Evolutionary conservation across 1,140 invertebrate genomes (phyloP).

Genomic region (Ericerus pela): DNA sequence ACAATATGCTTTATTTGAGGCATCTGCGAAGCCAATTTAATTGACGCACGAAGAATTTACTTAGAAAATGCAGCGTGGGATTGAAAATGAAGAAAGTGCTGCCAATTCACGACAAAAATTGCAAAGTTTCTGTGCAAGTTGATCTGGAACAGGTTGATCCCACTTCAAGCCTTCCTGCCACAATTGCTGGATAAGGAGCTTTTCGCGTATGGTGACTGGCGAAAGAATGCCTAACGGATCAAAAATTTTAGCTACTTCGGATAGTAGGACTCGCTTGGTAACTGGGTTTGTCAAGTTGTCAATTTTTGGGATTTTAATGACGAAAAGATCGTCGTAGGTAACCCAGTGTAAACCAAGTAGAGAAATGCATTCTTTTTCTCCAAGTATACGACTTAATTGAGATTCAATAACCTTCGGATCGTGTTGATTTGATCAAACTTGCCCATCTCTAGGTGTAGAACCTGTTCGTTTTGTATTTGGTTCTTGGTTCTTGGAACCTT

Average conservation of each 20-base stretch:
- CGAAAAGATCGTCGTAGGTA: conserved; percentile 15
- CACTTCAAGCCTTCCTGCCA: conserved; percentile 27
- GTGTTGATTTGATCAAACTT: too few relatives aligned
- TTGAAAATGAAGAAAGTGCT: conserved; percentile 19
- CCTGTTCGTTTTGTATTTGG: too few relatives aligned
- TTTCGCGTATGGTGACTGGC: conserved; percentile 26
- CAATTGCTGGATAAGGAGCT: conserved; percentile 31
- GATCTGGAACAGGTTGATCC: conserved; percentile 28
- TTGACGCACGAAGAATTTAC: conserved; percentile 14
- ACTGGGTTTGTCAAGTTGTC: background rate
- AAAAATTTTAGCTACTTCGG: conserved; percentile 27
- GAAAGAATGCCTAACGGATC: conserved; percentile 32
- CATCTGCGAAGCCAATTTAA: conserved; percentile 24
- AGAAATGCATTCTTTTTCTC: background rate
- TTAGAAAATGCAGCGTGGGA: conserved; percentile 5
- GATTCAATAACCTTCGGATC: background rate
- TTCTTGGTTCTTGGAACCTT: too few relatives aligned
- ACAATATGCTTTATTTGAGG: conserved; percentile 14
- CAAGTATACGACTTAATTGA: background rate
- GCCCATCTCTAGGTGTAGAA: too few relatives aligned
- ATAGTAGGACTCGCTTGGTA: conserved; percentile 23
- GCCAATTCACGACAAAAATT: conserved; percentile 21
- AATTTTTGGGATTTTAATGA: background rate
- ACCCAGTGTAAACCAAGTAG: conserved; percentile 19
- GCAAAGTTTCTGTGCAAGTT: too few relatives aligned